Base-by-base conservation (phyloP, 37 sponge, comb jelly and placozoan genomes). In the Spongilla lacustris region DNA sequence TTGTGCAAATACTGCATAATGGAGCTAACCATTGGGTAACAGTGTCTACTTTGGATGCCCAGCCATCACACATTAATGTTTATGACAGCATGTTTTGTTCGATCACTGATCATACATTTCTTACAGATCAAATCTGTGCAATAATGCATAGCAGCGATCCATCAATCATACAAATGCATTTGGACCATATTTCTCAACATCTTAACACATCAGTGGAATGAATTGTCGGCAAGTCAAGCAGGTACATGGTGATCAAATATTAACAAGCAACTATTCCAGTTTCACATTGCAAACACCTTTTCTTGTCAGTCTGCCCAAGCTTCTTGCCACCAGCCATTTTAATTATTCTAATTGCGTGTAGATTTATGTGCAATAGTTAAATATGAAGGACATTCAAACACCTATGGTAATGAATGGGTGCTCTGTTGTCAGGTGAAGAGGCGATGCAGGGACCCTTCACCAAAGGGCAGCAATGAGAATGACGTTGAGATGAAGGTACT, bases 11-110 rank as follows among this genome's bases (percentile, higher is more conserved):
- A n/a, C n/a, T n/a, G n/a, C 80, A 80, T 80, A 27, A n/a, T 29
- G 82, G 70, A 19, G 33, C 36, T 31, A 68, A 81, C 32, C 82
- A 81, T 5, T 81, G 82, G 82, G 36, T 81, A 9, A 81, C 82
- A 36, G 36, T 81, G 3, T 41, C 41, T 41, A 41, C 3, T 1
- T 33, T 30, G 69, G 81, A 68, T 29, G 69, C 28, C 21, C 28
- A 32, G 10, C 22, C 71, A 11, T 81, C 69, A 4, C 71, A 69
- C 0, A 46, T 1, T 0, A 70, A 36, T 1, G 11, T 36, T 22
- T 81, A 81, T 68, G 70, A 81, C 71, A 81, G 70, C n/a, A 41
- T 41, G 41, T 41, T 33, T 32, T 23, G 3, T 4, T 69, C 31
- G 35, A 31, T 24, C 36, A 9, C 9, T 71, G 35, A 24, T 4